Evolutionary conservation across 2,113 vertebrate species (phyloP), one percentile per base, ranked within the genome.

Genomic region (Misgurnus mizolepis): DNA sequence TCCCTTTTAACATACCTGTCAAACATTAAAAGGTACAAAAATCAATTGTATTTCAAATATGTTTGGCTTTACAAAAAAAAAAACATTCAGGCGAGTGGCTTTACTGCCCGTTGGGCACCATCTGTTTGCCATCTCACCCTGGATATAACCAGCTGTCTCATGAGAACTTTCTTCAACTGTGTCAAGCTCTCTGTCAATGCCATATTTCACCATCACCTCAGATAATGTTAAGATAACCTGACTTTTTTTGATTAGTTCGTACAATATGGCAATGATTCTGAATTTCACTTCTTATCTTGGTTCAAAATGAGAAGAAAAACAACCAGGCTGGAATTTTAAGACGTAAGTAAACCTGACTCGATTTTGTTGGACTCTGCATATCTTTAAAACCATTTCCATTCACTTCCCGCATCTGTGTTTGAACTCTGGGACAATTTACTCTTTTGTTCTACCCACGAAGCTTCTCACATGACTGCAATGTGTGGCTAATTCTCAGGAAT

Each of bases 41-140:
- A 17, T 40, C 7, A 78, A 41, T 58, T 50, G 55, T 34, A 40
- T 72, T 55, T 69, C 4, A 34, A 56, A 81, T 62, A 27, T 61
- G 41, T 74, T 56, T 17, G 53, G 58, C 60, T 78, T 76, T 78
- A 67, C 79, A 80, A 76, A 58, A 78, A 77, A 78, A 34, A 67
- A 50, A 73, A 67, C 66, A 45, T 61, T 80, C 77, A 75, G 78
- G 73, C 56, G 78, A 53, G 74, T 76, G 66, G 41, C 74, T 39
- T 69, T 66, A 11, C 22, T 47, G 81, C 68, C 81, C 83, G 80
- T 67, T 81, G 81, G 80, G 40, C 47, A 77, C 85, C 85, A 84
- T 84, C 83, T 86, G 85, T 22, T 60, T 50, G 56, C 76, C 18
- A 58, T 82, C 71, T 82, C 78, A 10, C 68, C 69, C 45, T 65